phyloP scores from a whole-genome alignment of 2,113 vertebrate species.

The western clawed frog (Xenopus tropicalis) region DNA sequence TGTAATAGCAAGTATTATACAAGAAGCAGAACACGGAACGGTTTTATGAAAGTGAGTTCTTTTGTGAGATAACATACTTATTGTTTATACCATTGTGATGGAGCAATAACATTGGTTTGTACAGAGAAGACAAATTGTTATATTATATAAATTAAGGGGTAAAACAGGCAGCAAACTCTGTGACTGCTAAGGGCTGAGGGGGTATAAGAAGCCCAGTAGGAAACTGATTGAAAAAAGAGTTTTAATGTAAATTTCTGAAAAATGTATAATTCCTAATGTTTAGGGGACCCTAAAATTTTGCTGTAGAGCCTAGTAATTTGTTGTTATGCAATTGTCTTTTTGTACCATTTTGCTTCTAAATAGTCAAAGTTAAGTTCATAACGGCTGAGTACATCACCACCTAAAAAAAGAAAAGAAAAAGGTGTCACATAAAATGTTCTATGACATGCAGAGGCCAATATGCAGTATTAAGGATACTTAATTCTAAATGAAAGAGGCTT shows the following conservation, averaged over 20 bases:
- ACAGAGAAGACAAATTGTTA: too few species aligned
- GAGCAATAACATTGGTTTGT: too few species aligned
- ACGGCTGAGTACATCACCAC: slow-evolving; percentile 73
- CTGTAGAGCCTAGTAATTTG: too few species aligned
- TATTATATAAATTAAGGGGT: too few species aligned
- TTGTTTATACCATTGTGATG: too few species aligned
- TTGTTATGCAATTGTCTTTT: slow-evolving; percentile 45
- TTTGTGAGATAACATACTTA: neutral
- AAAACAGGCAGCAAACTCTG: neutral
- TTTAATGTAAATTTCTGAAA: neutral
- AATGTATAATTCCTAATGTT: too few species aligned
- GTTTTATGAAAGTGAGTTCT: neutral
- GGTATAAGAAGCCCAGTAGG: neutral
- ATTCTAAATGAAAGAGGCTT: too few species aligned
- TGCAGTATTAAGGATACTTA: too few species aligned
- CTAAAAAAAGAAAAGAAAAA: slow-evolving; percentile 49
- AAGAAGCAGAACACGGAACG: neutral
- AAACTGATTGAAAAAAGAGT: neutral
- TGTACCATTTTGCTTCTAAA: slow-evolving; percentile 61
- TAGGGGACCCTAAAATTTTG: too few species aligned
- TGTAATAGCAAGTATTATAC: slow-evolving; percentile 5
- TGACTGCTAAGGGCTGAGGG: too few species aligned
- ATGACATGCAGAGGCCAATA: too few species aligned
- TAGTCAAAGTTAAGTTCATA: slow-evolving; percentile 72
- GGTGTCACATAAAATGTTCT: neutral